These are phyloP conservation scores for Sylvilagus bachmani DNA, from an alignment of 2,113 vertebrate genomes.

Conservation along the genomic window DNA sequence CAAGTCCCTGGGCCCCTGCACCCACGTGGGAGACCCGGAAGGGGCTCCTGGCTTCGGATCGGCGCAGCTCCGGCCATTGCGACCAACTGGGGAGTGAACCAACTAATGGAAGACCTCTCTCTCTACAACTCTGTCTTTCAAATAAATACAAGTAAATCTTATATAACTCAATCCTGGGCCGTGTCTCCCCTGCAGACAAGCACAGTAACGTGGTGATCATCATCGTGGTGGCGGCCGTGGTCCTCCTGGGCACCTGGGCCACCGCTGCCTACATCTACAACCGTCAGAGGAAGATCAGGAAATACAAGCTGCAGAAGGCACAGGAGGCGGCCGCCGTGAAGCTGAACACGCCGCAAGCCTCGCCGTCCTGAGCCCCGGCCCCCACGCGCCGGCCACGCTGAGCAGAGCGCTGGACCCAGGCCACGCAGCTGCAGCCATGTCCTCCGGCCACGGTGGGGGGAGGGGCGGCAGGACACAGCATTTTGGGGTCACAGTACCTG, in stretches of 20 bases:
- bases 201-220: neutral
- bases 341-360: neutral
- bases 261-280: neutral
- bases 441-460: neutral
- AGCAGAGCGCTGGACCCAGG: neutral
- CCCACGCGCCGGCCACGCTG: neutral
- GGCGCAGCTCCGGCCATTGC: no score
- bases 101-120: no score
- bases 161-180: no score
- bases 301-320: conserved; percentile 70
- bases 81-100: no score
- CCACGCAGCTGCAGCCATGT: neutral
- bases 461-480: neutral
- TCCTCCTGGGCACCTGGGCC: rapidly evolving
- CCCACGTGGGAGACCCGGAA: no score
- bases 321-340: conserved; percentile 14
- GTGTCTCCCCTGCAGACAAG: conserved; percentile 12
- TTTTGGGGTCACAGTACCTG: neutral
- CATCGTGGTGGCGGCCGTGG: rapidly evolving
- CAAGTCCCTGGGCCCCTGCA: no score
- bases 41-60: no score
- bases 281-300: conserved; percentile 62
- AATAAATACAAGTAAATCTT: no score
- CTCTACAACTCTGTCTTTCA: no score
- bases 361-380: neutral